Evolutionary conservation across 2,797 vertebrate species (phyloP).

Genomic region (Liparis tanakae): DNA sequence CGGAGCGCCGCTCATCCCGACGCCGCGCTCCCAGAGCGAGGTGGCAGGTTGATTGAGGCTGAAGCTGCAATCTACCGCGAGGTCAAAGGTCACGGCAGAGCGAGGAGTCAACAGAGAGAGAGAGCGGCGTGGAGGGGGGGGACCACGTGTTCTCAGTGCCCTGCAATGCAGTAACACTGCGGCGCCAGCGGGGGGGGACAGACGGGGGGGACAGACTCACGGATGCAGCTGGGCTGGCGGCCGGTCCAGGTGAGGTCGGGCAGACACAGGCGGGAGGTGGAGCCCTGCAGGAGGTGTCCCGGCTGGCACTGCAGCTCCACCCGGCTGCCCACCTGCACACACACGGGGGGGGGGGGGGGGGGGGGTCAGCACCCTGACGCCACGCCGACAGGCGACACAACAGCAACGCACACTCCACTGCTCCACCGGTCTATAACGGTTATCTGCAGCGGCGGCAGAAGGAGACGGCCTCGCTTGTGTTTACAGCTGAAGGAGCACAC

Average conservation of each 20-base stretch:
- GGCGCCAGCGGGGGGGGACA: too few relatives aligned
- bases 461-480: constrained; percentile 54
- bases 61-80: too few relatives aligned
- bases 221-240: constrained; percentile 90
- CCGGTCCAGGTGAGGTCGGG: constrained; percentile 96
- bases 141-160: too few relatives aligned
- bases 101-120: too few relatives aligned
- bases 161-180: too few relatives aligned
- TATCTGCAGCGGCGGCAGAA: constrained; percentile 65
- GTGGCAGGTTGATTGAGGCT: too few relatives aligned
- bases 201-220: constrained; percentile 84
- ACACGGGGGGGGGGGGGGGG: too few relatives aligned
- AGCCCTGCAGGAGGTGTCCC: constrained; percentile 94
- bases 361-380: constrained; percentile 71
- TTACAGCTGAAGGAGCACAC: constrained; percentile 50
- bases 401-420: constrained; percentile 38
- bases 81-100: too few relatives aligned
- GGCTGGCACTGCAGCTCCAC: constrained; percentile 95
- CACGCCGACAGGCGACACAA: constrained; percentile 67
- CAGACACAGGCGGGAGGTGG: constrained; percentile 92
- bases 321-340: constrained; percentile 89
- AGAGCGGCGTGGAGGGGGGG: too few relatives aligned
- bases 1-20: too few relatives aligned
- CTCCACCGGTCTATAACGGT: constrained; percentile 51
- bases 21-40: too few relatives aligned